Percentiles rank a stretch among this genome's conserved stretches.
Evolutionary conservation across 2,888 invertebrate species (phyloP).

Genomic region (Tanytarsus gracilentus): DNA sequence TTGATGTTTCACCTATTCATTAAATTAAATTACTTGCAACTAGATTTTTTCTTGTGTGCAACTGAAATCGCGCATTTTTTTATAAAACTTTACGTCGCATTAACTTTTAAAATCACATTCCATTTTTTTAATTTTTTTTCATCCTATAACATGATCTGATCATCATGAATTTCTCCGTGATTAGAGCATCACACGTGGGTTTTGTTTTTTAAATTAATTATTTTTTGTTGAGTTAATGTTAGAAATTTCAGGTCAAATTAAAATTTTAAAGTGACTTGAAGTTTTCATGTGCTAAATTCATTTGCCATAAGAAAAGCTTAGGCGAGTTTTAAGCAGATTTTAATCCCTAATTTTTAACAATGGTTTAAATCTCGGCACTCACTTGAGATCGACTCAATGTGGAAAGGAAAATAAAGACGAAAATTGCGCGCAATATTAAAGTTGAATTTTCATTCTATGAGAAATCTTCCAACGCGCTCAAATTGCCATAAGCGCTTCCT

Average conservation of each 20-base stretch:
- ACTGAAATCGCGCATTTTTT: constrained; percentile 8
- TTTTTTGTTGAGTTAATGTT: no score
- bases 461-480: no score
- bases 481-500: no score
- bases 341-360: not conserved
- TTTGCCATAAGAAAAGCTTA: constrained; percentile 20
- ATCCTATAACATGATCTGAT: not conserved
- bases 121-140: not conserved
- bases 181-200: no score
- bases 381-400: constrained; percentile 6
- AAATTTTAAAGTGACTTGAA: no score
- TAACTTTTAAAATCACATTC: constrained; percentile 26
- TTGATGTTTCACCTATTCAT: not conserved
- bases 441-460: no score
- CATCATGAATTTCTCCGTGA: no score
- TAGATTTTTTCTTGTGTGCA: constrained; percentile 1
- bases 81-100: constrained; percentile 1
- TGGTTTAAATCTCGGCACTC: constrained; percentile 7
- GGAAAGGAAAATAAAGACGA: not conserved
- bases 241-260: no score
- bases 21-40: not conserved
- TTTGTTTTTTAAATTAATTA: no score
- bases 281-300: not conserved
- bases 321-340: constrained; percentile 6
- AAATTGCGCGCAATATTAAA: no score